Evolutionary conservation across 2,113 vertebrate species (phyloP).

Genomic region (Jacana jacana): DNA sequence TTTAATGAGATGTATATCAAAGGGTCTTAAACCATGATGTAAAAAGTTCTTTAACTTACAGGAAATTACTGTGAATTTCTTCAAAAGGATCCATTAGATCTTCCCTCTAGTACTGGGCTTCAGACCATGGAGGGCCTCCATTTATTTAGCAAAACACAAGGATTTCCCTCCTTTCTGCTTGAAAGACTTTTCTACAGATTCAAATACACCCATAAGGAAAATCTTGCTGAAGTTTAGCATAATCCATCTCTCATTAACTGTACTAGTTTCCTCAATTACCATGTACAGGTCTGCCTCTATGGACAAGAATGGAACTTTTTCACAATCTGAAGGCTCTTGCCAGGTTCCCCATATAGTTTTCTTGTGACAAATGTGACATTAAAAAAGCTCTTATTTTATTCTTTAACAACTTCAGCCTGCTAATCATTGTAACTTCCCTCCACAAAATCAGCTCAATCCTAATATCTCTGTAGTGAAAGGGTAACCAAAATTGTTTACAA

Average conservation of each 20-base stretch:
- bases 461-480: not conserved
- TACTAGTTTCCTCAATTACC: not conserved
- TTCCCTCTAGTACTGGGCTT: not conserved
- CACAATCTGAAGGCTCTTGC: not conserved
- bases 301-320: not conserved
- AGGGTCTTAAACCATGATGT: not conserved
- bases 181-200: not conserved
- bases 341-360: not conserved
- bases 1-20: not conserved
- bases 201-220: not conserved
- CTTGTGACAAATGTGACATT: not conserved
- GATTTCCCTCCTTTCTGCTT: not conserved
- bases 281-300: not conserved
- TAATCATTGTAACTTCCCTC: not conserved
- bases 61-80: not conserved
- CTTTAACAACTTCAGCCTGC: not conserved
- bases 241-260: not conserved
- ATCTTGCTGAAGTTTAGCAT: not conserved
- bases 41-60: not conserved
- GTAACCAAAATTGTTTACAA: not conserved
- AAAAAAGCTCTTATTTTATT: not conserved
- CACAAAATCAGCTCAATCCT: not conserved
- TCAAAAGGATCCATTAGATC: not conserved
- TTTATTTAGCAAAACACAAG: not conserved
- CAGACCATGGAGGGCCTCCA: not conserved